These are phyloP conservation scores for Laticauda laticaudata DNA, from an alignment of 2,113 vertebrate species.

Conservation along the genomic window DNA sequence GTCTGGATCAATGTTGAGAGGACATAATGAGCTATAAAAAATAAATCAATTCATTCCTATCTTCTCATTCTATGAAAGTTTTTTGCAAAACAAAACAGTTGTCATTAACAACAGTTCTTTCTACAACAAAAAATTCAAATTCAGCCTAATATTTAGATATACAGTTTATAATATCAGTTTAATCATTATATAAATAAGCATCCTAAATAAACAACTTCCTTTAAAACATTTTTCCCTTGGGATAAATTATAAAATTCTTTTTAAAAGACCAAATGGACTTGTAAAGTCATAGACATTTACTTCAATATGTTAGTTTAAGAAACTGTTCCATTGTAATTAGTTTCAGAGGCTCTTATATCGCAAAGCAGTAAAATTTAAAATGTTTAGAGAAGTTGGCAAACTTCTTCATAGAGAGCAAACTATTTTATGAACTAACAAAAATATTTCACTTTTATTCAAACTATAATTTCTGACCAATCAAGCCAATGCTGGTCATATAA, in stretches of 20 bases:
- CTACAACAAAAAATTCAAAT: not conserved
- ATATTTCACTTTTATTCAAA: not conserved
- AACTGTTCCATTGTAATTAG: not conserved
- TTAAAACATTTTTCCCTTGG: not conserved
- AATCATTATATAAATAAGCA: not conserved
- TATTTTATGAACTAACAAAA: not conserved
- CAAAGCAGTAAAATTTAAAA: slow-evolving; percentile 1
- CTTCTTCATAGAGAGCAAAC: not conserved
- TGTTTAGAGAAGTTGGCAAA: not conserved
- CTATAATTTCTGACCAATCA: slow-evolving; percentile 15
- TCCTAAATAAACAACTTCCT: not conserved
- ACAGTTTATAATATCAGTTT: not conserved
- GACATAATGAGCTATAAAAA: not conserved
- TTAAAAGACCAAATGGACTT: not conserved
- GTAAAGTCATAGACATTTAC: not conserved
- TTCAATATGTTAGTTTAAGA: not conserved
- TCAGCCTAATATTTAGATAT: not conserved
- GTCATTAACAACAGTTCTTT: not conserved
- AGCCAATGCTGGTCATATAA: slow-evolving; percentile 58
- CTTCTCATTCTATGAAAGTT: not conserved
- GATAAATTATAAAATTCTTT: not conserved
- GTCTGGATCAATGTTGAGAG: not conserved
- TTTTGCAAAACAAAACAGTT: not conserved
- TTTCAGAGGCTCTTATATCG: not conserved
- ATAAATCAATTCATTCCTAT: not conserved